Percentiles rank a stretch among this genome's conserved stretches.
phyloP scores from a whole-genome alignment of 2,797 vertebrate species.

The Otolemur crassicaudatus region DNA sequence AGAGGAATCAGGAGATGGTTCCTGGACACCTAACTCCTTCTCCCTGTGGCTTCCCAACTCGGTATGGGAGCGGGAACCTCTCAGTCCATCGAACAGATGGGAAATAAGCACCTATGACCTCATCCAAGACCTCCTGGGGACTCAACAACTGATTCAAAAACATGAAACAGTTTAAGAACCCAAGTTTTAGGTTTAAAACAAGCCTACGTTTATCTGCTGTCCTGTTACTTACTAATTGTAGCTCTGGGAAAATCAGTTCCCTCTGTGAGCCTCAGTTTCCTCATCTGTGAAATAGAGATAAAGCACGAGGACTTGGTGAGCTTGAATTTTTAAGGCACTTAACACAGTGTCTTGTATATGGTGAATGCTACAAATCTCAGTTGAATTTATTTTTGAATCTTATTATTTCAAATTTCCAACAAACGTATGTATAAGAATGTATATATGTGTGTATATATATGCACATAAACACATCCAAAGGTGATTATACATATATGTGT shows the following conservation, averaged over 20 bases:
- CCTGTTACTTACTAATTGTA: background rate
- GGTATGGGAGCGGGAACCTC: background rate
- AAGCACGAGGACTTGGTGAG: fast-evolving
- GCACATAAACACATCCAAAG: background rate
- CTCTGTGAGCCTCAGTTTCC: background rate
- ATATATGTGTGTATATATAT: fast-evolving
- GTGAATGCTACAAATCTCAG: fast-evolving
- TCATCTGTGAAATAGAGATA: background rate
- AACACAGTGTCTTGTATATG: fast-evolving
- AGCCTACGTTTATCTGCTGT: background rate
- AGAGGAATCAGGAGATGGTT: background rate
- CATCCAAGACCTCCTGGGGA: background rate
- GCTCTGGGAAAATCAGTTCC: background rate
- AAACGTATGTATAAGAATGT: fast-evolving
- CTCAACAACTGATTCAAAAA: background rate
- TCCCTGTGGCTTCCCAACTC: background rate
- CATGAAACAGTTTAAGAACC: fast-evolving
- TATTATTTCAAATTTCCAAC: background rate
- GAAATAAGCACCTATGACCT: background rate
- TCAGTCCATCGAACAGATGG: background rate
- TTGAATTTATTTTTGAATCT: background rate
- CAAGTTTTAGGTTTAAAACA: no score
- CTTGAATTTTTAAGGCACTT: fast-evolving
- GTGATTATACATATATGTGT: no score
- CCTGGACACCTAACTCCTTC: background rate